phyloP scores from a whole-genome alignment of 2,797 vertebrate species.

The Ptychadena robeensis region DNA sequence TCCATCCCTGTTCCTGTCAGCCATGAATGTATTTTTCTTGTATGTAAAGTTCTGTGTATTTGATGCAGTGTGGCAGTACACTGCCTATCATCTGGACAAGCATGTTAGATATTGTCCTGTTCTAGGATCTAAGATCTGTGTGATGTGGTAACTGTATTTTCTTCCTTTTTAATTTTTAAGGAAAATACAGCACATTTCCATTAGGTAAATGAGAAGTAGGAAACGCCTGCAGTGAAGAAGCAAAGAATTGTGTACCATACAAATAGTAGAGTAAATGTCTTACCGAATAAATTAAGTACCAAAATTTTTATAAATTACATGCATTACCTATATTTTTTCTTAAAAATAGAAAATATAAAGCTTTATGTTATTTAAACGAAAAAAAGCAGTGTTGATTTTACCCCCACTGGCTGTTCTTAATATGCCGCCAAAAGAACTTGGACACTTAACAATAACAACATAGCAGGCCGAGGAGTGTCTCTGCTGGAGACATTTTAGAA shows the following conservation, averaged over 20 bases:
- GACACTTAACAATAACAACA: conserved; percentile 53
- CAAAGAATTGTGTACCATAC: neutral
- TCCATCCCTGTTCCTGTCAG: too few relatives aligned
- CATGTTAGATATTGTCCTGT: too few relatives aligned
- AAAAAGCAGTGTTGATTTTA: conserved; percentile 20
- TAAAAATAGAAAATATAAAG: conserved; percentile 37
- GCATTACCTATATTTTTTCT: neutral
- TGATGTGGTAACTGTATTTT: too few relatives aligned
- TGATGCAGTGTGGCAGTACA: too few relatives aligned
- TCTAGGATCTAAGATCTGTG: neutral
- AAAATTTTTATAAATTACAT: conserved; percentile 6
- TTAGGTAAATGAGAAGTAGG: neutral
- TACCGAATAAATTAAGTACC: conserved; percentile 8
- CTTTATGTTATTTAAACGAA: conserved; percentile 21
- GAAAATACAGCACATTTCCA: neutral
- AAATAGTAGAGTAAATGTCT: neutral
- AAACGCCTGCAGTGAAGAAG: neutral
- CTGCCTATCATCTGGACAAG: too few relatives aligned
- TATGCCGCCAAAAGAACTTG: conserved; percentile 39
- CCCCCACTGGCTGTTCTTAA: conserved; percentile 30
- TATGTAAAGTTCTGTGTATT: too few relatives aligned
- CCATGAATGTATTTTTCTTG: too few relatives aligned
- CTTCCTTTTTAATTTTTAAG: neutral
- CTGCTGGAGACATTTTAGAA: conserved; percentile 26
- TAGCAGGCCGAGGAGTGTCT: conserved; percentile 42